Percentiles rank a stretch among this genome's conserved stretches.
phyloP scores from a whole-genome alignment of 2,113 vertebrate species.

The Limanda limanda region DNA sequence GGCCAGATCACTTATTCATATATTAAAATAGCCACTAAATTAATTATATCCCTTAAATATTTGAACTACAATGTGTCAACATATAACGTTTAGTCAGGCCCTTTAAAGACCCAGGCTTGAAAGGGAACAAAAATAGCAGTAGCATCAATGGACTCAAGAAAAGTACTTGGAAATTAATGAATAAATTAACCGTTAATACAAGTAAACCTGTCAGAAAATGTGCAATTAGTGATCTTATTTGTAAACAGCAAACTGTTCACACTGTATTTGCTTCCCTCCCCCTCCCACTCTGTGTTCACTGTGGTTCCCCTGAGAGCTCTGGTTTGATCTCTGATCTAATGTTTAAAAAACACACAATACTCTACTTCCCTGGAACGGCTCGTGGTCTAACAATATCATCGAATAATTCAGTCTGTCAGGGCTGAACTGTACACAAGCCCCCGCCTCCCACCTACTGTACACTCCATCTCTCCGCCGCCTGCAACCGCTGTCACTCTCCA shows the following conservation, averaged over 20 bases:
- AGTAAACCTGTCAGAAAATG: neutral
- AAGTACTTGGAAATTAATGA: neutral
- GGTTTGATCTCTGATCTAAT: conserved; percentile 37
- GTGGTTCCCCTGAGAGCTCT: conserved; percentile 1
- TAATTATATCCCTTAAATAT: neutral
- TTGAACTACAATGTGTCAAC: neutral
- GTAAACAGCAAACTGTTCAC: neutral
- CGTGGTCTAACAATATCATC: conserved; percentile 17
- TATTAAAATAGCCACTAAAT: neutral
- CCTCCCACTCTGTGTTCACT: neutral
- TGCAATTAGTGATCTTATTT: neutral
- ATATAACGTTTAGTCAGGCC: neutral
- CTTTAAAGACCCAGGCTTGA: neutral
- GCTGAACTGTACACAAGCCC: conserved; percentile 16
- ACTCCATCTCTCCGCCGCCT: conserved; percentile 1
- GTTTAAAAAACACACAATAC: conserved; percentile 11
- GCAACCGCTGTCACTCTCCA: conserved; percentile 17
- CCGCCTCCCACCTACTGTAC: neutral
- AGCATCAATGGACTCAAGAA: neutral
- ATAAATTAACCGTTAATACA: neutral
- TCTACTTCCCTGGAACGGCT: neutral
- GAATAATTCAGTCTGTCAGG: conserved; percentile 30
- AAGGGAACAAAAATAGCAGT: neutral
- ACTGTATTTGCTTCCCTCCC: neutral
- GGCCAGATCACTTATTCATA: neutral